phyloP scores from a whole-genome alignment of 2,888 invertebrate genomes.

The Biston betularia region DNA sequence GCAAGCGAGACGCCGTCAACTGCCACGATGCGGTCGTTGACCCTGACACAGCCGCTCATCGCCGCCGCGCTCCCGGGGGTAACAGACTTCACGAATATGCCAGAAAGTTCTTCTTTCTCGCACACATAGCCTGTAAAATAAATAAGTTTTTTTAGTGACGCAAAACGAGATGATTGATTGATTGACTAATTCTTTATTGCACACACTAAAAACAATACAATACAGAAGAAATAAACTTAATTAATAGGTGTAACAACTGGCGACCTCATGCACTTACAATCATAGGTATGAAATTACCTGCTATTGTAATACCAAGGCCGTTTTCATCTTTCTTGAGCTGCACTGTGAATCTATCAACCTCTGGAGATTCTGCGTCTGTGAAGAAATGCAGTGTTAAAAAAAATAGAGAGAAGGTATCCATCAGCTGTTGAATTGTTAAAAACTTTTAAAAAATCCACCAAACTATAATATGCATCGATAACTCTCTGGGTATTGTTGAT shows the following conservation, averaged over 20 bases:
- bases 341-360: slow-evolving; percentile 97
- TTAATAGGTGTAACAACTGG: too few species aligned
- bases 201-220: too few species aligned
- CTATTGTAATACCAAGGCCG: slow-evolving; percentile 97
- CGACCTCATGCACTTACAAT: too few species aligned
- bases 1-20: slow-evolving; percentile 98
- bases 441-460: too few species aligned
- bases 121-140: slow-evolving; percentile 92
- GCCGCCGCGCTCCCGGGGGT: slow-evolving; percentile 98
- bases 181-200: too few species aligned
- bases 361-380: slow-evolving; percentile 91
- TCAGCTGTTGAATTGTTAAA: too few species aligned
- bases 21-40: slow-evolving; percentile 99
- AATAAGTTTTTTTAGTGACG: too few species aligned
- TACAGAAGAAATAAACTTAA: too few species aligned
- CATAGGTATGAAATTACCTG: slow-evolving; percentile 75
- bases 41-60: slow-evolving; percentile 95
- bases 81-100: slow-evolving; percentile 99
- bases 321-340: slow-evolving; percentile 97
- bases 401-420: too few species aligned
- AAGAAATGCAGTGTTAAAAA: neutral
- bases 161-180: too few species aligned
- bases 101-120: slow-evolving; percentile 98
- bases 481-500: too few species aligned
- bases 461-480: too few species aligned